Base-by-base conservation (phyloP, 2,113 vertebrate species). In the Cyanoliseus patagonus region DNA sequence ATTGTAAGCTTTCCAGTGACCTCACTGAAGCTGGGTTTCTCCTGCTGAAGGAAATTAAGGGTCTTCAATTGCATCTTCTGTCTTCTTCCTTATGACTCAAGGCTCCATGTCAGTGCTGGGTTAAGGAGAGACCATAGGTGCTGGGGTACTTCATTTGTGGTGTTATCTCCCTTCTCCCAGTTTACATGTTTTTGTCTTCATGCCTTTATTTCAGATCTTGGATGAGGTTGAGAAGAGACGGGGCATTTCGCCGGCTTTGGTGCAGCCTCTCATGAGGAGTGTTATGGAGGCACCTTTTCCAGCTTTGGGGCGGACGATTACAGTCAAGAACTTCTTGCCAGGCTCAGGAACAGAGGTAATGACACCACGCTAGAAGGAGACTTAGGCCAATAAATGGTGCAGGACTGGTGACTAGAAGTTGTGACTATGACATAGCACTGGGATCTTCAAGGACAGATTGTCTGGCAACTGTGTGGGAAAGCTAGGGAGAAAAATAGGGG, bases 231-330 rank as follows among this genome's bases (percentile, higher is more conserved):
- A 99, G 95, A 99, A 99, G 96, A 98, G 99, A 83, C 97, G 99
- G 33, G 99, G 98, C n/a, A 99, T 99, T 94, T 99, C 99, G 6
- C 99, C 99, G 1, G 99, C 99, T 35, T 98, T 99, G 94, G 99
- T 99, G 68, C 99, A 99, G 97, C 99, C 99, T 49, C 99, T 99
- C 79, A 99, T 99, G 99, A 99, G 99, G 94, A 99, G 99, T 57
- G 98, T 99, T 81, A 99, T 99, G 99, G 99, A 99, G 88, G 99
- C 99, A 74, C 99, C 99, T 17, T 99, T 99, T 93, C 99, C 99
- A 28, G 99, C 99, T 80, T 98, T 99, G 79, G 99, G 99, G 46
- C 98, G 99, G 76, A 99, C 99, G 1, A 99, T 99, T 93, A 97
- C 98, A 18, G 98, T 99, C 96, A 99, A 99, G 97, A 99, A 99